Evolutionary conservation across 2,797 vertebrate genomes (phyloP).

Genomic region (Geotrypetes seraphini): DNA sequence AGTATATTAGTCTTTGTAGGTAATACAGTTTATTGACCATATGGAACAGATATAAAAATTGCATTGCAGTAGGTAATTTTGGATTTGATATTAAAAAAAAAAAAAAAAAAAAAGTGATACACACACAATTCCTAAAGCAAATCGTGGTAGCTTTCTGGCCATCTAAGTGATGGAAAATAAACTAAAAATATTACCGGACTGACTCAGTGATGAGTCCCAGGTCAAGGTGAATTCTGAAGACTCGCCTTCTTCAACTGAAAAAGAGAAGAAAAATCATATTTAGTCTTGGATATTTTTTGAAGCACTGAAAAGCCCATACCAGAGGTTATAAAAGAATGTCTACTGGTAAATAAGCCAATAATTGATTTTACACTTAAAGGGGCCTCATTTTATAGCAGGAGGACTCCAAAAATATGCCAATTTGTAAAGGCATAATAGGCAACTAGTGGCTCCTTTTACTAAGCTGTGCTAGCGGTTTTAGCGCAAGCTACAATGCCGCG

Average conservation of each 20-base stretch:
- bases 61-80: constrained; percentile 43
- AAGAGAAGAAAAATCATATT: constrained; percentile 38
- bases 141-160: constrained; percentile 36
- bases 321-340: too few species aligned
- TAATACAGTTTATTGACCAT: constrained; percentile 63
- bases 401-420: too few species aligned
- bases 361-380: too few species aligned
- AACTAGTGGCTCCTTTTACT: too few species aligned
- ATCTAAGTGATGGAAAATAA: constrained; percentile 23
- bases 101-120: constrained; percentile 49
- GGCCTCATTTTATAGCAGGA: too few species aligned
- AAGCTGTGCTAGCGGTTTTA: too few species aligned
- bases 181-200: constrained; percentile 68
- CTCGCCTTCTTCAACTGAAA: constrained; percentile 87
- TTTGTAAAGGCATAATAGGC: too few species aligned
- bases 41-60: constrained; percentile 71
- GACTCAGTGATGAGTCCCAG: constrained; percentile 81
- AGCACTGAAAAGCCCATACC: too few species aligned
- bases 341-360: too few species aligned
- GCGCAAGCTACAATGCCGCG: too few species aligned
- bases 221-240: constrained; percentile 79
- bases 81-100: constrained; percentile 42
- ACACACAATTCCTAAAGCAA: constrained; percentile 34
- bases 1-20: constrained; percentile 38
- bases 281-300: too few species aligned